These are phyloP conservation scores for Ormia ochracea DNA, from an alignment of 2,888 invertebrate genomes.

Conservation along the genomic window DNA sequence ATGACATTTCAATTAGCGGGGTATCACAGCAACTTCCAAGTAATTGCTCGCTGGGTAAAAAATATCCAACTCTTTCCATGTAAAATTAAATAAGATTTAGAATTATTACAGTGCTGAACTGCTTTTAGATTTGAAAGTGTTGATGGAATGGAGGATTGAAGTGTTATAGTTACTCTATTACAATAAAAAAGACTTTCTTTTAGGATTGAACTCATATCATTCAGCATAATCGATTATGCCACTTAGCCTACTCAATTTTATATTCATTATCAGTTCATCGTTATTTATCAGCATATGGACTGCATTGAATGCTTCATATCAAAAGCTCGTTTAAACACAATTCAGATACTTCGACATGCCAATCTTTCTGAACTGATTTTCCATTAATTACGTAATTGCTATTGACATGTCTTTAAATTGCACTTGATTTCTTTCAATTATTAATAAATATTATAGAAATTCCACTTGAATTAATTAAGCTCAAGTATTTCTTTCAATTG, in stretches of 20 bases:
- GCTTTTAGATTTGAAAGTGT: too few species aligned
- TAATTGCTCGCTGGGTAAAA: too few species aligned
- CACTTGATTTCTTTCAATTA: slow-evolving; percentile 19
- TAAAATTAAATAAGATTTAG: too few species aligned
- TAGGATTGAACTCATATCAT: too few species aligned
- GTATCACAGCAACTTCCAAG: too few species aligned
- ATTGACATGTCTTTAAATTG: slow-evolving; percentile 21
- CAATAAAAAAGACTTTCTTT: too few species aligned
- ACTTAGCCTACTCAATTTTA: not conserved
- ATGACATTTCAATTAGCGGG: too few species aligned
- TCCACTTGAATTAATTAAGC: slow-evolving; percentile 54
- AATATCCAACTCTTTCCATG: too few species aligned
- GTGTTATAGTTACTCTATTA: too few species aligned
- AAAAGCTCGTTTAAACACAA: not conserved
- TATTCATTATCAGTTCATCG: not conserved
- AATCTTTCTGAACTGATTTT: not conserved
- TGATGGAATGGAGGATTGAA: too few species aligned
- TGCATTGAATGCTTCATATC: not conserved
- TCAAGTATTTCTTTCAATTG: slow-evolving; percentile 10
- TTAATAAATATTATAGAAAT: slow-evolving; percentile 22
- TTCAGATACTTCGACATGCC: not conserved
- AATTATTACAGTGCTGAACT: too few species aligned
- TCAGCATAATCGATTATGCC: too few species aligned
- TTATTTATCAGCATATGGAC: not conserved
- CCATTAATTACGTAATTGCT: slow-evolving; percentile 6